phyloP scores from a whole-genome alignment of 92 coral and sea anemone genomes.

The Phenganax stokvisi region DNA sequence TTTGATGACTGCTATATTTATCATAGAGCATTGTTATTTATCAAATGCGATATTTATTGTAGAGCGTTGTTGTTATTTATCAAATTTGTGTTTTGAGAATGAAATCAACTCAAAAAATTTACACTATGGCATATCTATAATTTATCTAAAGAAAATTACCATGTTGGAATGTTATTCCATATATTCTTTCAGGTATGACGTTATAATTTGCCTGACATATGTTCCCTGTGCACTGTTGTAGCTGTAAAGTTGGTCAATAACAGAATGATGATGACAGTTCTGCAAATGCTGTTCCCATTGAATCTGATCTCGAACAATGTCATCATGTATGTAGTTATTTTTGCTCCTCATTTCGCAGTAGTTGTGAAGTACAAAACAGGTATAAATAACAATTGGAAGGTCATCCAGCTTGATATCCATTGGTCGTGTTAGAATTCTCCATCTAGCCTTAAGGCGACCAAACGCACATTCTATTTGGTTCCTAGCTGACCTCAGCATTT shows the following conservation, averaged over 20 bases:
- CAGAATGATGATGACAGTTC: constrained; percentile 4
- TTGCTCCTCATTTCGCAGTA: constrained; percentile 34
- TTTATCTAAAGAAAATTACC: too few species aligned
- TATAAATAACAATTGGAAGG: constrained; percentile 9
- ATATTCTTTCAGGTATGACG: background rate
- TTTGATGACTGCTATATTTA: too few species aligned
- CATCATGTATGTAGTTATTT: constrained; percentile 18
- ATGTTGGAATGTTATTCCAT: background rate
- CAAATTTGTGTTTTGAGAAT: background rate
- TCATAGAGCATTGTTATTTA: too few species aligned
- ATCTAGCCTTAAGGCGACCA: constrained; percentile 37
- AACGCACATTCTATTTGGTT: constrained; percentile 40
- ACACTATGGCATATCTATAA: background rate
- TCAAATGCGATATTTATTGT: too few species aligned
- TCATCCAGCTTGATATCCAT: constrained; percentile 28
- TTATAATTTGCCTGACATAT: background rate
- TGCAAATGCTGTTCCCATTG: constrained; percentile 5
- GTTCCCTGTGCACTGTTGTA: constrained; percentile 23
- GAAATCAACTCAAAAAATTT: background rate
- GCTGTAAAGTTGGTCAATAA: constrained; percentile 8
- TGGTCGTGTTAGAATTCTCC: constrained; percentile 31
- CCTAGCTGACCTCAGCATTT: constrained; percentile 29
- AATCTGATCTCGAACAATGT: constrained; percentile 25
- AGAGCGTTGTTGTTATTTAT: background rate
- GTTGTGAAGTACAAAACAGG: constrained; percentile 41